A percentile compares a stretch with the other conserved stretches of the same genome.
These are phyloP conservation scores for Notospermus geniculatus DNA, from an alignment of 1,140 invertebrate genomes.

Conservation along the genomic window DNA sequence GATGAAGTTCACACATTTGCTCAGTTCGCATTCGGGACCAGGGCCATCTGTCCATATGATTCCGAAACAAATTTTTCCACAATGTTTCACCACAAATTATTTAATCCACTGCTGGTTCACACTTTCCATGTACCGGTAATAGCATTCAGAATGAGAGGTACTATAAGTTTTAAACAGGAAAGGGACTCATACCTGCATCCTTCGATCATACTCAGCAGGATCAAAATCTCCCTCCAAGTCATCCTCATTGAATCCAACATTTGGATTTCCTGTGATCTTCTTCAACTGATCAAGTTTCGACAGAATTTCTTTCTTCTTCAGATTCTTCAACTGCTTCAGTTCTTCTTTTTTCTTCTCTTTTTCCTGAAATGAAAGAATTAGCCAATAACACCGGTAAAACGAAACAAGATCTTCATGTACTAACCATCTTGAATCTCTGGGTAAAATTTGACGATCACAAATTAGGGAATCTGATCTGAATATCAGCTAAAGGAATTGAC, in stretches of 20 bases:
- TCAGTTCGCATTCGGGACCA: too few relatives aligned
- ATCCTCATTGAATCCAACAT: conserved; percentile 61
- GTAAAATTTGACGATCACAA: too few relatives aligned
- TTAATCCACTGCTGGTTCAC: too few relatives aligned
- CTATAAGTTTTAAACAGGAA: background rate
- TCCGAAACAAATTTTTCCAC: too few relatives aligned
- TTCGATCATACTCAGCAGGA: conserved; percentile 79
- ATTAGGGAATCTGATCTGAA: too few relatives aligned
- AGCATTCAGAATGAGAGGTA: background rate
- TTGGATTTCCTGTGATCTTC: conserved; percentile 79
- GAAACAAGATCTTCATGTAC: too few relatives aligned
- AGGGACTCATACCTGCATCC: conserved; percentile 68
- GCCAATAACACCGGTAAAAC: too few relatives aligned
- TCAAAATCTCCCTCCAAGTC: conserved; percentile 89
- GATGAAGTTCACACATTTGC: too few relatives aligned
- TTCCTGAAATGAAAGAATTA: conserved; percentile 63
- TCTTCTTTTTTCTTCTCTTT: conserved; percentile 82
- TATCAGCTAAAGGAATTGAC: background rate
- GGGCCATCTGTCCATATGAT: too few relatives aligned
- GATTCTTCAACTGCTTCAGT: conserved; percentile 77
- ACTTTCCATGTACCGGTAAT: too few relatives aligned
- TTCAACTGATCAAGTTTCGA: conserved; percentile 84
- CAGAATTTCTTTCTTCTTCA: conserved; percentile 87
- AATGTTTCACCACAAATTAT: too few relatives aligned
- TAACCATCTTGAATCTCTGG: too few relatives aligned